Evolutionary conservation across 2,797 vertebrate genomes (phyloP).

Genomic region (Momotus momota): DNA sequence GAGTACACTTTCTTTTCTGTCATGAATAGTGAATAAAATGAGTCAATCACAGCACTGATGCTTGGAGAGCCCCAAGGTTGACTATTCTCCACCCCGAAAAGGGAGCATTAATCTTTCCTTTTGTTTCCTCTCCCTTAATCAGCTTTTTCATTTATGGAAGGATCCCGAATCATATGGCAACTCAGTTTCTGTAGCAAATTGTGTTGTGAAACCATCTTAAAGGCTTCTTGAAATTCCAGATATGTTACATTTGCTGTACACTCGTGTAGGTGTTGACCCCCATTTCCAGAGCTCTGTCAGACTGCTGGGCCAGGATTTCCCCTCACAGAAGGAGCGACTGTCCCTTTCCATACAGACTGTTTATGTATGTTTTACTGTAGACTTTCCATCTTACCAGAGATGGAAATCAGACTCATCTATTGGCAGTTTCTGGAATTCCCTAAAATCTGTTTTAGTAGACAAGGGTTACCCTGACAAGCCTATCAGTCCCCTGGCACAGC

Average conservation of each 20-base stretch:
- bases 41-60: background rate
- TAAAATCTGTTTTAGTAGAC: background rate
- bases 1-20: background rate
- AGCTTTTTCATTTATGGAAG: background rate
- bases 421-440: background rate
- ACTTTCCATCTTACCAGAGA: background rate
- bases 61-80: background rate
- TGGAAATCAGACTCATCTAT: background rate
- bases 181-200: background rate
- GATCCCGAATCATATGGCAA: background rate
- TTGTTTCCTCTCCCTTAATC: background rate
- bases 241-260: background rate
- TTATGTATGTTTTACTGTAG: background rate
- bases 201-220: background rate
- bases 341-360: background rate
- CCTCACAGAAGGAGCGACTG: background rate
- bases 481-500: background rate
- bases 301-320: background rate
- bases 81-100: background rate
- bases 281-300: background rate
- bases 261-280: background rate
- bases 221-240: background rate
- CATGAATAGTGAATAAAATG: background rate
- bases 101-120: background rate
- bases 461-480: background rate